Percentiles rank a stretch among this genome's conserved stretches.
phyloP scores from a whole-genome alignment of 2,797 vertebrate genomes.

The Labroides dimidiatus region DNA sequence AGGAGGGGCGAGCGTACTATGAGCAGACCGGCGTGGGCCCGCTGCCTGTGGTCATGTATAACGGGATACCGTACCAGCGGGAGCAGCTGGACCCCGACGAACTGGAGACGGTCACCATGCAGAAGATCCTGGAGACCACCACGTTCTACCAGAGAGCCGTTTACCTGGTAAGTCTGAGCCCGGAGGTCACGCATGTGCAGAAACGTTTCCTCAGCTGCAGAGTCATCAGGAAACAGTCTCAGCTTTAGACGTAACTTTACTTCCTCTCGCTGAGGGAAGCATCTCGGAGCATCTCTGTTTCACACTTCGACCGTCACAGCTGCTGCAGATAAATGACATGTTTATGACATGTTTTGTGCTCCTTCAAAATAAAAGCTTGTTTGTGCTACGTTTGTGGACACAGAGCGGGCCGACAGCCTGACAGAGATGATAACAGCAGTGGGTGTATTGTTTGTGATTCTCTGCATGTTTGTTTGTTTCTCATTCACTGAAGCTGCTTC shows the following conservation, averaged over 20 bases:
- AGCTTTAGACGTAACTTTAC: no score
- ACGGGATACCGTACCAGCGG: slow-evolving; percentile 93
- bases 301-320: no score
- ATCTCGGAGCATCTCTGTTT: no score
- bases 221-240: no score
- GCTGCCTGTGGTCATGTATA: slow-evolving; percentile 94
- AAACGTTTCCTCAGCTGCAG: no score
- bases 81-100: slow-evolving; percentile 97
- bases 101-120: slow-evolving; percentile 96
- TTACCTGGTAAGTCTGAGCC: slow-evolving; percentile 90
- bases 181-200: no score
- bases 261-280: no score
- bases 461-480: background rate
- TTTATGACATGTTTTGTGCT: background rate
- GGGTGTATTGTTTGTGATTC: background rate
- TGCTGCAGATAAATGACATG: no score
- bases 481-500: background rate
- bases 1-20: slow-evolving; percentile 92
- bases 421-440: background rate
- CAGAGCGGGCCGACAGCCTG: background rate
- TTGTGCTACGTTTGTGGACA: background rate
- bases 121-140: slow-evolving; percentile 97
- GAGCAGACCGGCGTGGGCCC: slow-evolving; percentile 94
- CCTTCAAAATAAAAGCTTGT: background rate
- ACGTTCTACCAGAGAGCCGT: slow-evolving; percentile 94